These are phyloP conservation scores for Pyrrhosoma nymphula DNA, from an alignment of 2,888 invertebrate species.

Conservation along the genomic window DNA sequence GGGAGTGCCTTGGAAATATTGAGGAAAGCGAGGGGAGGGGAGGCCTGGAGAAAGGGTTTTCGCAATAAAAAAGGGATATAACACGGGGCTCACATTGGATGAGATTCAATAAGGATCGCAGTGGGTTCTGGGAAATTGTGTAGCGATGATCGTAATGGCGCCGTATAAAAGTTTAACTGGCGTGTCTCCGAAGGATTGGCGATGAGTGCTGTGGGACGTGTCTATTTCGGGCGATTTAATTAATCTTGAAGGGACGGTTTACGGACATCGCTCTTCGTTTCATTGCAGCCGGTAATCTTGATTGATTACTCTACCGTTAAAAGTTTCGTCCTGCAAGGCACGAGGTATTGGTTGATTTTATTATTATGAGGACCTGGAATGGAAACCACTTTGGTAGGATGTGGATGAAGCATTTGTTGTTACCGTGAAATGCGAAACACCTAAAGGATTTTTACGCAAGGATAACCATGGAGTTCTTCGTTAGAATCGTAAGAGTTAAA, in stretches of 20 bases:
- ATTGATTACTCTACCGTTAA: background rate
- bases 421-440: too few relatives aligned
- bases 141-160: constrained; percentile 3
- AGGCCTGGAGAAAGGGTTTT: background rate
- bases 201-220: background rate
- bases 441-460: too few relatives aligned
- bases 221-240: background rate
- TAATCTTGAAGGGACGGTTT: background rate
- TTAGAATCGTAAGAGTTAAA: too few relatives aligned
- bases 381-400: too few relatives aligned
- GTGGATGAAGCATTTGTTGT: too few relatives aligned
- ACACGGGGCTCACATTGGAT: background rate
- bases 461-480: too few relatives aligned
- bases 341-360: too few relatives aligned
- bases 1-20: background rate
- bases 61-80: constrained; percentile 1
- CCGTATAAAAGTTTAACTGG: background rate
- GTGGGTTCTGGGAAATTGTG: background rate
- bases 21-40: background rate
- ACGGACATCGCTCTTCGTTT: background rate
- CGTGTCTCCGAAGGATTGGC: background rate
- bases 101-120: background rate
- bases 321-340: too few relatives aligned
- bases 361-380: too few relatives aligned
- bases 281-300: background rate